Base-by-base conservation (phyloP, 2,797 vertebrate genomes). In the Ceyx erithaca region DNA sequence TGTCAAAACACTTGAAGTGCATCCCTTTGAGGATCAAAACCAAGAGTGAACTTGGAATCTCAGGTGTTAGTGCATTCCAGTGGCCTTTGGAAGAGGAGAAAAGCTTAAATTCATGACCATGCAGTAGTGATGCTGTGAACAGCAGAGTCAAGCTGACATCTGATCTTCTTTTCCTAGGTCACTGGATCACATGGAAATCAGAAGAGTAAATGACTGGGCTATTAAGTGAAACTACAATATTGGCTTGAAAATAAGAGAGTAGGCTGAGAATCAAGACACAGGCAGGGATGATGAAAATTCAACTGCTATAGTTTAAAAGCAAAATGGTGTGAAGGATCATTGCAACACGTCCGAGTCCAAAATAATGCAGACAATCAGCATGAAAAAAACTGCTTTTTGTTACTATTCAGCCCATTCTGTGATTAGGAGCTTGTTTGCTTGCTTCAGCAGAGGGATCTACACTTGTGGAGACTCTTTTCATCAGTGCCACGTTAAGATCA, bases 11-110 rank as follows among this genome's bases (percentile, higher is more conserved):
- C 33, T 87, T 89, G 54, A 95, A 95, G 52, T 12, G 11, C 40
- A 16, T 25, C 43, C 20, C 46, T 95, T 92, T 94, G 68, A 95
- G 88, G 84, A 94, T 92, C 78, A 85, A 93, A 97, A 92, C 92
- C 92, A 79, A 90, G 84, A 26, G 68, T 78, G 63, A 94, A 93
- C 87, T 84, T 94, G 57, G 90, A 92, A 82, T 95, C 86, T 88
- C 85, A 92, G 80, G 64, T 71, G 54, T 48, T 43, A 54, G 43
- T 72, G 79, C 63, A 80, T 86, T 84, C 69, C 80, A 69, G 58
- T 43, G 61, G 69, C 14, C 46, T 43, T 95, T 95, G 96, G 88
- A 92, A 95, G 57, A 80, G 35, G 19, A 31, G 17, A 11, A 76
- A 94, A 23, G 9, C 61, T 69, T 67, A n/a, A 79, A 88, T 66